These are phyloP conservation scores for Drosophila emarginata DNA, from an alignment of 2,888 invertebrate genomes.

Conservation along the genomic window DNA sequence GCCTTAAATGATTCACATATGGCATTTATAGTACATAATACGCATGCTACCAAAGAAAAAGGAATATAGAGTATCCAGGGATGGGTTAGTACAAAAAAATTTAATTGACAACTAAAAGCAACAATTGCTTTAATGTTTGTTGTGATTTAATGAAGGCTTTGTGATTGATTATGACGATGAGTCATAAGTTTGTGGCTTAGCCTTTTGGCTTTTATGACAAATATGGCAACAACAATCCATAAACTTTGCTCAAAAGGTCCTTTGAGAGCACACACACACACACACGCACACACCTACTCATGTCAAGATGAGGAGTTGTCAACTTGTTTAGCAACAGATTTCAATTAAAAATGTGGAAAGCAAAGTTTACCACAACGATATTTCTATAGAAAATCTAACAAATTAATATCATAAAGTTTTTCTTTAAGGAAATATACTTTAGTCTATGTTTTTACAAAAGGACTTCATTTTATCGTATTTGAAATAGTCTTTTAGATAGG, in stretches of 20 bases:
- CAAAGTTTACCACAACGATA: not conserved
- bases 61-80: not conserved
- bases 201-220: not conserved
- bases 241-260: not conserved
- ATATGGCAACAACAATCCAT: not conserved
- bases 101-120: not conserved
- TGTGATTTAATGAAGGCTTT: not conserved
- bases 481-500: too few species aligned
- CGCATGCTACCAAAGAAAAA: not conserved
- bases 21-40: not conserved
- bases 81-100: not conserved
- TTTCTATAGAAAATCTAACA: not conserved
- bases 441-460: too few species aligned
- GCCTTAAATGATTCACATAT: conserved; percentile 2
- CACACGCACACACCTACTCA: not conserved
- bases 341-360: not conserved
- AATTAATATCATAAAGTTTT: too few species aligned
- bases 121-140: conserved; percentile 1
- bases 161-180: conserved; percentile 6
- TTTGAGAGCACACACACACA: not conserved
- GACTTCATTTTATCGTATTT: too few species aligned
- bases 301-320: not conserved
- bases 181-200: not conserved
- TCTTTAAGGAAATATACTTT: too few species aligned
- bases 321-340: not conserved